Base-by-base conservation (phyloP, 2,888 invertebrate genomes). In the Phoronis australis region DNA sequence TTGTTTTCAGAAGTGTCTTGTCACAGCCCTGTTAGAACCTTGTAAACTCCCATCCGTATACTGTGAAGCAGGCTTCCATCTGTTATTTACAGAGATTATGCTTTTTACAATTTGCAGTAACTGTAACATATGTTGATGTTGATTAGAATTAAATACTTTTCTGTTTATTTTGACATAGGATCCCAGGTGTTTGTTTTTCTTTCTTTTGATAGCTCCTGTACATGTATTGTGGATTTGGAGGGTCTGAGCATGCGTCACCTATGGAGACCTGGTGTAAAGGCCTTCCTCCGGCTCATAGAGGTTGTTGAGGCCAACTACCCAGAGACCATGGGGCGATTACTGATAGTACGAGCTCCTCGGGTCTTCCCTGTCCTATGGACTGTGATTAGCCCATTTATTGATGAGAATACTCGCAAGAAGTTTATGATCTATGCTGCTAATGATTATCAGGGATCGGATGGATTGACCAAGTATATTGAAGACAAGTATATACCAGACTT, bases 361-460 rank as follows among this genome's bases (percentile, higher is more conserved):
- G 92, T 94, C 43, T 95, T 95, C 77, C 94, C 94, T 3, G 91
- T 95, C 48, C 81, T 95, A 35, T 95, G 94, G 94, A 94, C 94
- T 0, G 84, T 95, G 50, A 88, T 95, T 57, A 89, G 90, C 77
- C 90, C 93, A 1, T 94, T 95, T 75, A 95, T 95, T 66, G 92
- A 94, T 78, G 94, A 94, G 76, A 88, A 89, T 75, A 94, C 93
- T 1, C 84, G 93, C 55, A 87, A 87, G 64, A 92, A 93, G 77
- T 92, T 93, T 78, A 80, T 92, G 71, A 90, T 95, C 76, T 92
- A 91, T 77, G 90, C 90, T 54, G 90, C 89, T 40, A 88, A 87
- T 64, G 90, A 91, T 76, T 89, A 90, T 69, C 87, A 87, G 67
- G 85, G 83, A 59, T 80, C 85, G 4, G 90, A 89, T 15, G 90